Percentiles rank a stretch among this genome's conserved stretches.
phyloP scores from a whole-genome alignment of 2,797 vertebrate species.

The Acridotheres tristis region DNA sequence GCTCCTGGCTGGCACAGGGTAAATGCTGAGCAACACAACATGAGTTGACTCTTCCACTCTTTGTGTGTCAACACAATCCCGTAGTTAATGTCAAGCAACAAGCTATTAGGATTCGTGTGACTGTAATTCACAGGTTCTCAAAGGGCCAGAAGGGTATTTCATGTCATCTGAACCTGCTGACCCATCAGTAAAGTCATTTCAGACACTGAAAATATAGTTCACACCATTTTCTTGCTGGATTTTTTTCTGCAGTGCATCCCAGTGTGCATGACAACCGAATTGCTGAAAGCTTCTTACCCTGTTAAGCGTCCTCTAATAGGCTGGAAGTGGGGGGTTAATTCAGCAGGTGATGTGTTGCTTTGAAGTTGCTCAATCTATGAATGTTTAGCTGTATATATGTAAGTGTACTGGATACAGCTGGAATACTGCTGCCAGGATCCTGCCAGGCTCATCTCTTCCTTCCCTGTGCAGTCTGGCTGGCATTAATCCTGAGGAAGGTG shows the following conservation, averaged over 20 bases:
- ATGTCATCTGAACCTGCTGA: neutral
- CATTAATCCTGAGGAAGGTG: neutral
- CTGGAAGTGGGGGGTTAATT: neutral
- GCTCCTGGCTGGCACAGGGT: neutral
- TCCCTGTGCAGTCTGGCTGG: neutral
- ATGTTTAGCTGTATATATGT: neutral
- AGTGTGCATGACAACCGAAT: neutral
- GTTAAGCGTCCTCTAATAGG: neutral
- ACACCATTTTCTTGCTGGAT: neutral
- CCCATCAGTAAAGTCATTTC: neutral
- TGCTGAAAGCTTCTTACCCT: conserved; percentile 6
- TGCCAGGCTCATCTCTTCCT: neutral
- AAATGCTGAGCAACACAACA: conserved; percentile 16
- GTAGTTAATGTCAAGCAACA: neutral
- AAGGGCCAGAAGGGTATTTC: neutral
- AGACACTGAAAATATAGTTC: neutral
- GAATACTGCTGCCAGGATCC: neutral
- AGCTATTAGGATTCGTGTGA: neutral
- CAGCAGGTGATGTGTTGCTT: neutral
- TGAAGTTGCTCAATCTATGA: conserved; percentile 4
- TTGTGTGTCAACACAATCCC: neutral
- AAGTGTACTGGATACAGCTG: neutral
- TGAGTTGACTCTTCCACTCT: neutral
- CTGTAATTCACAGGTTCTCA: neutral
- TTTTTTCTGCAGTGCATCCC: neutral